These are phyloP conservation scores for Noctuana brunneofusca DNA, from an alignment of 2,888 invertebrate genomes.

Conservation along the genomic window DNA sequence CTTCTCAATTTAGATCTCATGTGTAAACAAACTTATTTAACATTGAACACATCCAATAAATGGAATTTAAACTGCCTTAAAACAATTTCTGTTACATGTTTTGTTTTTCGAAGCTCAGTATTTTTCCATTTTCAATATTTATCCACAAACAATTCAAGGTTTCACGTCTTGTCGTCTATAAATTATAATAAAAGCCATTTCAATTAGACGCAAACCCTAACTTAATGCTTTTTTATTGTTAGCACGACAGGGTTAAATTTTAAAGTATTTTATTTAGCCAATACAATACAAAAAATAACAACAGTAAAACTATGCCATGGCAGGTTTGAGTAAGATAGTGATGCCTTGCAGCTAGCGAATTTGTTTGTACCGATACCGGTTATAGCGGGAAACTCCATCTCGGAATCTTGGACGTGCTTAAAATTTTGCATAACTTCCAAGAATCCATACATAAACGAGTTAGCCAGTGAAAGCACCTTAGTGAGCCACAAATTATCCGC, in stretches of 20 bases:
- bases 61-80: neutral
- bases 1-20: neutral
- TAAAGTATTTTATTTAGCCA: too few species aligned
- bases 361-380: neutral
- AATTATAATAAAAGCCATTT: too few species aligned
- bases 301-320: too few species aligned
- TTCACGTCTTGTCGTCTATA: neutral
- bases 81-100: neutral
- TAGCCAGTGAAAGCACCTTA: too few species aligned
- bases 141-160: neutral
- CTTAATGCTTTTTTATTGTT: too few species aligned
- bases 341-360: too few species aligned
- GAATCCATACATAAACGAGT: conserved; percentile 7
- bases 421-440: conserved; percentile 15
- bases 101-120: neutral
- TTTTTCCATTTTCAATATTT: conserved; percentile 1
- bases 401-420: conserved; percentile 12
- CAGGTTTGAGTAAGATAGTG: too few species aligned
- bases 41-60: neutral
- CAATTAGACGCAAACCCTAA: too few species aligned
- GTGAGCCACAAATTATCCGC: too few species aligned
- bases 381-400: neutral
- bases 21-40: neutral
- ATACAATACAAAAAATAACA: neutral
- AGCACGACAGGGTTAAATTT: too few species aligned